These are phyloP conservation scores for Poecilia latipinna DNA, from an alignment of 2,113 vertebrate species.

Conservation along the genomic window DNA sequence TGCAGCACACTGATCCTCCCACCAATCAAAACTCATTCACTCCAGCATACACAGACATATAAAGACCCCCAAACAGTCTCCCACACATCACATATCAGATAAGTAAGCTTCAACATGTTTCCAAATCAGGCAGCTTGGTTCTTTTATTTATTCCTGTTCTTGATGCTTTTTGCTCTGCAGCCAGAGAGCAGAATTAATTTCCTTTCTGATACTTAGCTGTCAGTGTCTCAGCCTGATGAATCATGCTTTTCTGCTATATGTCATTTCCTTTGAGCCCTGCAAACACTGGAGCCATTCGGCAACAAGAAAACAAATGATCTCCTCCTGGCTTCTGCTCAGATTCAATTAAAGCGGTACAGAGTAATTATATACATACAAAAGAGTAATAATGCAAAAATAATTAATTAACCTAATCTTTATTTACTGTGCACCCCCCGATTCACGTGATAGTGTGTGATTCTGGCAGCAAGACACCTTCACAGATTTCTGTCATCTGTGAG, in stretches of 20 bases:
- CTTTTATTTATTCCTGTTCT: conserved; percentile 78
- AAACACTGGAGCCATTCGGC: conserved; percentile 93
- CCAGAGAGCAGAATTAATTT: conserved; percentile 77
- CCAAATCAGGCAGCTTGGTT: conserved; percentile 57
- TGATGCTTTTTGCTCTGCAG: conserved; percentile 74
- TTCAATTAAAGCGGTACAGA: conserved; percentile 94
- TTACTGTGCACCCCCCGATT: conserved; percentile 82
- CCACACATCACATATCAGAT: conserved; percentile 71
- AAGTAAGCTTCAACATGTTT: conserved; percentile 38
- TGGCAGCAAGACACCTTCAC: conserved; percentile 83
- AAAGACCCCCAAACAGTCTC: conserved; percentile 41
- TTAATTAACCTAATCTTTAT: conserved; percentile 98
- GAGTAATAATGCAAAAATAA: conserved; percentile 98
- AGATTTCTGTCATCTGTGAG: conserved; percentile 20
- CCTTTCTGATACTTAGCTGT: conserved; percentile 77
- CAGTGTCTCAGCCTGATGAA: conserved; percentile 80
- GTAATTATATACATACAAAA: conserved; percentile 97
- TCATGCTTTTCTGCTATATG: conserved; percentile 78
- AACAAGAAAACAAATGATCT: conserved; percentile 98
- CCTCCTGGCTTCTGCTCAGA: conserved; percentile 93
- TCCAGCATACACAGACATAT: conserved; percentile 47
- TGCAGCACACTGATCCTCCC: conserved; percentile 61
- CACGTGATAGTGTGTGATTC: conserved; percentile 87
- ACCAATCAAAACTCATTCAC: conserved; percentile 74
- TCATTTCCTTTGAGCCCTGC: conserved; percentile 89